Evolutionary conservation across 2,113 vertebrate genomes (phyloP).

Genomic region (Eonycteris spelaea): DNA sequence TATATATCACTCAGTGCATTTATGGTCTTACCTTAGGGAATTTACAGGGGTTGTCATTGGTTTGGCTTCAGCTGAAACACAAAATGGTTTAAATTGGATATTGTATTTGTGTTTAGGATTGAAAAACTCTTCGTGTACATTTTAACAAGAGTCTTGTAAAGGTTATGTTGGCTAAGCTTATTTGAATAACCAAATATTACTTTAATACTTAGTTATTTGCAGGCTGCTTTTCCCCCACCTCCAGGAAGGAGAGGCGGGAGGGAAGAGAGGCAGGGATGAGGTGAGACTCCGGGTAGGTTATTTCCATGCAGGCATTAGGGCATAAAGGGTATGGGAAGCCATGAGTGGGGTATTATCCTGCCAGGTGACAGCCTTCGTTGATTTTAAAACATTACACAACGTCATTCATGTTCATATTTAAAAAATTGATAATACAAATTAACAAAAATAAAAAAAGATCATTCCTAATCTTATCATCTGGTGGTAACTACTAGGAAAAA

Average conservation of each 20-base stretch:
- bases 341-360: neutral
- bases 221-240: neutral
- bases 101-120: constrained; percentile 59
- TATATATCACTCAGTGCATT: constrained; percentile 71
- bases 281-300: neutral
- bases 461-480: neutral
- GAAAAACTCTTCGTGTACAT: constrained; percentile 40
- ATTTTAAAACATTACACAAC: neutral
- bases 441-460: neutral
- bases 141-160: constrained; percentile 38
- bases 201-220: constrained; percentile 31
- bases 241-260: neutral
- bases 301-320: neutral
- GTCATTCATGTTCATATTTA: neutral
- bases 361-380: neutral
- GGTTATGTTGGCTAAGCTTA: constrained; percentile 43
- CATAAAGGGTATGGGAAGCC: neutral
- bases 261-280: neutral
- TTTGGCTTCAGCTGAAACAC: constrained; percentile 61
- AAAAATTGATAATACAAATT: neutral
- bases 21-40: constrained; percentile 78
- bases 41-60: constrained; percentile 48
- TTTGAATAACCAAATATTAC: constrained; percentile 57
- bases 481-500: neutral
- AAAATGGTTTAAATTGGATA: constrained; percentile 62